Evolutionary conservation across 2,888 invertebrate species (phyloP), one percentile per base, ranked within the genome.

Genomic region (Mesopsocus fuscifrons): DNA sequence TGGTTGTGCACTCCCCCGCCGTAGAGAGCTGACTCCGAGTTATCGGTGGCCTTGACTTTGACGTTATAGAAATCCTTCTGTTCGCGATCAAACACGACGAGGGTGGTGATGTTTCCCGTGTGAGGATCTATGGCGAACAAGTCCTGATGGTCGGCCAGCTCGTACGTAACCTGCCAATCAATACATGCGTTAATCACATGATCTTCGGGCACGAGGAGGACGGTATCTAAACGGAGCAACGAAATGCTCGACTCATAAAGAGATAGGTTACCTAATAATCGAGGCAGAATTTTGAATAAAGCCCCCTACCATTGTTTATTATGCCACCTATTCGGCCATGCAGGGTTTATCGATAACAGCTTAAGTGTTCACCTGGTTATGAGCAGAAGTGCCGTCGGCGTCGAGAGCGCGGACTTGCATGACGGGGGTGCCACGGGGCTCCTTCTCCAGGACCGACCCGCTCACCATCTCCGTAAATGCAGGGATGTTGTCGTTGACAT

Each of bases 401-500:
- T 91, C 91, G 47, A 85, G 78, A 1, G 89, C 91, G 52, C 77
- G 67, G 9, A 81, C 81, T 62, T 82, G 80, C 80, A 88, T 85
- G 1, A 89, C 89, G 8, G 76, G 77, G 3, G 83, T 84, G 2
- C 85, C 87, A 0, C 72, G 64, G 0, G 72, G 72, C 57, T 88
- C 85, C 55, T 91, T 87, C 64, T 89, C 89, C 46, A 83, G 62
- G 3, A 89, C 85, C 51, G 76, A 79, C 1, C 87, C 88, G 13
- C 75, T 74, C 53, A 77, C 71, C 11, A 81, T 72, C 59, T 85
- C 84, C 35, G 80, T 78, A 55, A 92, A 89, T 51, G 75, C 74
- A 1, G 80, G 92, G 50, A 83, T 80, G 55, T 88, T 88, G 57
- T 92, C 92, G 55, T 92, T 92, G 0, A 87, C 87, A 57, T 92